A percentile compares a stretch with the other conserved stretches of the same genome.
Evolutionary conservation across 2,797 vertebrate species (phyloP).

Genomic region (Morelia viridis): DNA sequence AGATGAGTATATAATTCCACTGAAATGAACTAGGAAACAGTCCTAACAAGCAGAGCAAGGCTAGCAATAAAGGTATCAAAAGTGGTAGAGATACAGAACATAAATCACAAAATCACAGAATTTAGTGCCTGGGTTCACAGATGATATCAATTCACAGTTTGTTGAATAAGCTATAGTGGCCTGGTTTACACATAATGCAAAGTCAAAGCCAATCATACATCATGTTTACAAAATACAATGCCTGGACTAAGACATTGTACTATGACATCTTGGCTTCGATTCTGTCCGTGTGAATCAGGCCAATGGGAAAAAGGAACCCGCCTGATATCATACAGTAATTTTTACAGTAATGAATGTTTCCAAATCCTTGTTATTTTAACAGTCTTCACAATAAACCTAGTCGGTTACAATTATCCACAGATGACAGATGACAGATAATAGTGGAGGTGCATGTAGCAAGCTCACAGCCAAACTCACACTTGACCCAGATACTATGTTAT

Average conservation of each 20-base stretch:
- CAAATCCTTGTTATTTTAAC: background rate
- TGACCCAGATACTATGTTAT: background rate
- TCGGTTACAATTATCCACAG: background rate
- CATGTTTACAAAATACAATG: too few relatives aligned
- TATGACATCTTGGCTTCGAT: too few relatives aligned
- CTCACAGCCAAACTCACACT: background rate
- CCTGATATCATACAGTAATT: background rate
- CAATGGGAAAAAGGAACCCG: background rate
- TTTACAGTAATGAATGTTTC: background rate
- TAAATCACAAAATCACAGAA: background rate
- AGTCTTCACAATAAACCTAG: background rate
- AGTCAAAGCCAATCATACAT: too few relatives aligned
- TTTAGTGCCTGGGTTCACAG: background rate
- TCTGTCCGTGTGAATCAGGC: too few relatives aligned
- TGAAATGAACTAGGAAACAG: background rate
- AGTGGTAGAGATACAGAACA: background rate
- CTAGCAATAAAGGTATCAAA: background rate
- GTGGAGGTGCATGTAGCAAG: background rate
- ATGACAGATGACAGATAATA: background rate
- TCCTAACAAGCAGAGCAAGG: conserved; percentile 22
- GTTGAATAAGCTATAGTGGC: too few relatives aligned
- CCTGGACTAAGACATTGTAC: too few relatives aligned
- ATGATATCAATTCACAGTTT: too few relatives aligned
- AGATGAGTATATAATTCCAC: background rate
- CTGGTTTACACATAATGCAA: too few relatives aligned